These are phyloP conservation scores for Drosophila neocordata DNA, from an alignment of 1,140 invertebrate genomes.

Conservation along the genomic window DNA sequence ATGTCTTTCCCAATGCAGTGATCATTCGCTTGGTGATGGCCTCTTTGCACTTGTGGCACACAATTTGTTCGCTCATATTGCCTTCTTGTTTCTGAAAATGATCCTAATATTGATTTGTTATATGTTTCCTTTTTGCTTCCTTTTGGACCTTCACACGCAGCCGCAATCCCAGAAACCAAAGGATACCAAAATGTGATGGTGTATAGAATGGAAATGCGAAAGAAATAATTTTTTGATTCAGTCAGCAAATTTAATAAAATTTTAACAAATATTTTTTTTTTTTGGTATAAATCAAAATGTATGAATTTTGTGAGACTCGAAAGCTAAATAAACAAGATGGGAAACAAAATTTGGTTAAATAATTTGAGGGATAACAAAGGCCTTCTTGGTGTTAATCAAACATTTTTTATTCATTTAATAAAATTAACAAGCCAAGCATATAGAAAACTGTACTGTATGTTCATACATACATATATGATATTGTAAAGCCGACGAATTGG, in stretches of 20 bases:
- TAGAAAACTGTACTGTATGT: no score
- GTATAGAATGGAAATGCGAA: background rate
- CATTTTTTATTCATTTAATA: no score
- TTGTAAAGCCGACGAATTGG: no score
- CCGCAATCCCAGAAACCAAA: background rate
- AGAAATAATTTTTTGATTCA: conserved; percentile 1
- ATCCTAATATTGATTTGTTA: background rate
- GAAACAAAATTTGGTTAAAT: background rate
- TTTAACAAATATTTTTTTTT: conserved; percentile 38
- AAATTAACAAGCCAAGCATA: no score
- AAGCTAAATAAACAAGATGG: conserved; percentile 52
- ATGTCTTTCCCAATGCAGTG: conserved; percentile 98
- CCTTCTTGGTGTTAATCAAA: no score
- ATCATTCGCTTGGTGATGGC: conserved; percentile 69
- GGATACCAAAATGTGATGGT: background rate
- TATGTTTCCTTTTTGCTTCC: background rate
- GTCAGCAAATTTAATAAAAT: conserved; percentile 33
- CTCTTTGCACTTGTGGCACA: conserved; percentile 77
- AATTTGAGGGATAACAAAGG: conserved; percentile 15
- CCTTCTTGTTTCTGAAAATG: background rate
- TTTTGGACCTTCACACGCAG: background rate
- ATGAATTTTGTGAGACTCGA: conserved; percentile 75
- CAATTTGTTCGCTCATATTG: conserved; percentile 47
- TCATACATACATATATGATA: no score
- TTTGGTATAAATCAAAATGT: conserved; percentile 42